phyloP scores from a whole-genome alignment of 2,113 vertebrate genomes.

The Sturnira hondurensis region DNA sequence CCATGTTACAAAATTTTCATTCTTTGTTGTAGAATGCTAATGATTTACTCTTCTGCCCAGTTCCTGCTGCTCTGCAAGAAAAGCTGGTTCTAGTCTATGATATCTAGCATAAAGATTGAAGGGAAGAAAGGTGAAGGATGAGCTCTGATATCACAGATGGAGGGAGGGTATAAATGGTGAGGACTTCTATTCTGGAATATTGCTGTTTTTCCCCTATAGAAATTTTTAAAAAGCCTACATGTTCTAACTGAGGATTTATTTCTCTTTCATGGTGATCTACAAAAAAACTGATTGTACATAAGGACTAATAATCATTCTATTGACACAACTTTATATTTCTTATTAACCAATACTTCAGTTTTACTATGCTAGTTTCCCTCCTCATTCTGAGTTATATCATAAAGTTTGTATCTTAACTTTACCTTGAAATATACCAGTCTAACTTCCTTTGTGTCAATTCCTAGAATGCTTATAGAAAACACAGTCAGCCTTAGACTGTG shows the following conservation, averaged over 20 bases:
- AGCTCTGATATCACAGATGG: background rate
- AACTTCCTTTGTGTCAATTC: background rate
- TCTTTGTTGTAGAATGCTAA: background rate
- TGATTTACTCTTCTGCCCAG: background rate
- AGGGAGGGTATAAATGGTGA: background rate
- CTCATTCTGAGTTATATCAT: background rate
- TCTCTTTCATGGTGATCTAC: background rate
- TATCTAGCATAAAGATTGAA: background rate
- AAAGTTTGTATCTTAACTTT: background rate
- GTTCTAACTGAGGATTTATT: background rate
- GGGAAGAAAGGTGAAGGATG: background rate
- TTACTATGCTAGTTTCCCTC: background rate
- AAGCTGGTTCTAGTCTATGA: background rate
- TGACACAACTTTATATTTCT: background rate
- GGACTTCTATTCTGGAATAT: background rate
- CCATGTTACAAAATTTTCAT: background rate
- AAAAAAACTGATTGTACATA: background rate
- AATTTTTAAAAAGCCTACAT: background rate
- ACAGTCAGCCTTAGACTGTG: background rate
- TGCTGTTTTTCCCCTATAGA: background rate
- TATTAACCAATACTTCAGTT: background rate
- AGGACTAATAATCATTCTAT: background rate
- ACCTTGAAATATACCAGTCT: background rate
- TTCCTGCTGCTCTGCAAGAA: background rate
- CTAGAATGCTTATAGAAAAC: background rate